Evolutionary conservation across 2,888 invertebrate species (phyloP), one percentile per base, ranked within the genome.

Genomic region (Luperina testacea): DNA sequence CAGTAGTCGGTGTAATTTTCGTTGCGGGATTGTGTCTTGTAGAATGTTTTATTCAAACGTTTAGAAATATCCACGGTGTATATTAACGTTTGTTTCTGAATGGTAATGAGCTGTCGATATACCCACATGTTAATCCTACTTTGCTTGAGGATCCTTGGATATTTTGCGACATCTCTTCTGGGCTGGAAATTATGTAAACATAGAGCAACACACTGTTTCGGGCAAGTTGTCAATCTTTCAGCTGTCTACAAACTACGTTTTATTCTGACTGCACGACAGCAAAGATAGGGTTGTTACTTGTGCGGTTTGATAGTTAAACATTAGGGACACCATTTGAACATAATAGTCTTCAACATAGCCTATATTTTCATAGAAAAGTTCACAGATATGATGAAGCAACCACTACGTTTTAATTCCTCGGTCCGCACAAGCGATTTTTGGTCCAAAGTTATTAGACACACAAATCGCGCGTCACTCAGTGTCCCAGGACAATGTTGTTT

Each of bases 41-140:
- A 88, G 88, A 91, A 94, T 94, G 92, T 94, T 93, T 94, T 94
- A 94, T 94, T 94, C 93, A 94, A 90, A 87, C 91, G 91, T 86
- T 92, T 90, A 91, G 90, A 89, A 91, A 91, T 90, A 91, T 92
- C 87, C 85, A 78, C 86, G 78, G 81, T 87, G 88, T 89, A 87
- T 91, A 89, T 91, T 88, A 90, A 85, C 83, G 89, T 91, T 91
- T 93, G 92, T 92, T 92, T 93, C 92, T 92, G 91, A 89, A 93
- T 92, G 88, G 83, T 89, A 91, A 93, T 92, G 90, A 92, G 89
- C 57, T 70, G 72, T 79, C 75, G 75, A 87, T 83, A 83, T 63
- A 81, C 80, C 42, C 63, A 67, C 27, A 69, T 83, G 86, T 83
- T 83, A 75, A 75, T 74, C 57, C 51, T 51, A 72, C 69, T 83